Conservation (phyloP, 2,113 vertebrate genomes). For the Suricata suricatta region DNA sequence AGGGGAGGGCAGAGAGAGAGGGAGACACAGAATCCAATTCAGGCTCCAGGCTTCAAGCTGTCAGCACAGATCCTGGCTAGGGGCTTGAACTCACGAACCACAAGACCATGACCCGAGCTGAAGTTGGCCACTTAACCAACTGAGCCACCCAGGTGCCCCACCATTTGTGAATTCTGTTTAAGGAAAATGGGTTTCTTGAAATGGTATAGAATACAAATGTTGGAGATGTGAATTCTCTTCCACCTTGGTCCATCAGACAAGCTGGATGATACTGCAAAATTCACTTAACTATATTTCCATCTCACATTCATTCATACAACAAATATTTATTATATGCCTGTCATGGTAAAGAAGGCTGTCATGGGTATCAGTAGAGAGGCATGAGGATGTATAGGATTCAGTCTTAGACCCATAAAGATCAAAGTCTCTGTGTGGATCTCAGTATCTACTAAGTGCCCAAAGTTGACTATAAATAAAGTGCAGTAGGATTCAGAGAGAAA, state of each 20-base stretch:
- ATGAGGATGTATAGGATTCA: not conserved
- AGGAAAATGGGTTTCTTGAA: not conserved
- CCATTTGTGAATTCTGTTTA: not conserved
- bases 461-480: slow-evolving; percentile 1
- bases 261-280: not conserved
- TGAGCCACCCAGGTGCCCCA: no score
- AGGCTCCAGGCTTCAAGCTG: no score
- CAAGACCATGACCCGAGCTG: no score
- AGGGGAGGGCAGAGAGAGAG: no score
- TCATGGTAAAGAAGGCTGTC: not conserved
- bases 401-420: not conserved
- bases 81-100: no score
- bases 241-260: not conserved
- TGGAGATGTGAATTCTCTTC: not conserved
- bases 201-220: not conserved
- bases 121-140: no score
- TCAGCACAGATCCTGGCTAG: no score
- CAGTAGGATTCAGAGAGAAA: not conserved
- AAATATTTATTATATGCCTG: not conserved
- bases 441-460: not conserved
- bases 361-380: not conserved
- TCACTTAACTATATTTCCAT: not conserved
- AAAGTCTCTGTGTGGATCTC: not conserved
- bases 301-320: not conserved
- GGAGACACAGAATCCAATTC: no score